These are phyloP conservation scores for Kryphioiulus occultus DNA, from an alignment of 2,888 invertebrate species.

Conservation along the genomic window DNA sequence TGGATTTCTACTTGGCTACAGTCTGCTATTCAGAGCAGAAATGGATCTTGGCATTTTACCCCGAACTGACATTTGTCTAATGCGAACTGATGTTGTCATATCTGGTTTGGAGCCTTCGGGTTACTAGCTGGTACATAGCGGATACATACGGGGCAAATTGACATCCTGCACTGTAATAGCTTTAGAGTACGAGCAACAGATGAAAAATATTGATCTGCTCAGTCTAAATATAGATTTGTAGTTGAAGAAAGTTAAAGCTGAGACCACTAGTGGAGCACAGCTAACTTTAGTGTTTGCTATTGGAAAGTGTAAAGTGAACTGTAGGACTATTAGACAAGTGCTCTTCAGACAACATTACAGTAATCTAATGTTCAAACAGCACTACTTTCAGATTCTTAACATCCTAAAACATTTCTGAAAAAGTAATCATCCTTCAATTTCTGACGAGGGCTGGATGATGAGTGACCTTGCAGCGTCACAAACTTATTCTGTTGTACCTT, in stretches of 20 bases:
- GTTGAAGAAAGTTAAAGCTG: neutral
- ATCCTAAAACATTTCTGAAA: no score
- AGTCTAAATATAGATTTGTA: conserved; percentile 21
- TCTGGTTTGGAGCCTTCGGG: neutral
- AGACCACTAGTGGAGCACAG: neutral
- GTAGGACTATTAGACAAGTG: no score
- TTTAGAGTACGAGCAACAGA: neutral
- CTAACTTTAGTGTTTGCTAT: neutral
- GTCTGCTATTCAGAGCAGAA: neutral
- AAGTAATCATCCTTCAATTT: no score
- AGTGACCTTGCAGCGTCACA: no score
- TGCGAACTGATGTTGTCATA: neutral
- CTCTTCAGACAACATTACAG: no score
- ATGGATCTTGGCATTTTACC: neutral
- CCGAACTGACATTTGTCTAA: neutral
- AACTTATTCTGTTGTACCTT: no score
- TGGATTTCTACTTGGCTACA: neutral
- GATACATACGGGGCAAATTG: neutral
- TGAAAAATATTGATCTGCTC: neutral
- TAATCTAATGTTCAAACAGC: no score
- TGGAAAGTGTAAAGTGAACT: no score
- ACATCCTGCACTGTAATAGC: neutral
- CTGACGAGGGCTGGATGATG: no score
- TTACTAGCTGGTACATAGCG: neutral
- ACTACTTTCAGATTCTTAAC: no score